These are phyloP conservation scores for Yoshiicerus persimilis DNA, from an alignment of 1,140 invertebrate species.

Conservation along the genomic window DNA sequence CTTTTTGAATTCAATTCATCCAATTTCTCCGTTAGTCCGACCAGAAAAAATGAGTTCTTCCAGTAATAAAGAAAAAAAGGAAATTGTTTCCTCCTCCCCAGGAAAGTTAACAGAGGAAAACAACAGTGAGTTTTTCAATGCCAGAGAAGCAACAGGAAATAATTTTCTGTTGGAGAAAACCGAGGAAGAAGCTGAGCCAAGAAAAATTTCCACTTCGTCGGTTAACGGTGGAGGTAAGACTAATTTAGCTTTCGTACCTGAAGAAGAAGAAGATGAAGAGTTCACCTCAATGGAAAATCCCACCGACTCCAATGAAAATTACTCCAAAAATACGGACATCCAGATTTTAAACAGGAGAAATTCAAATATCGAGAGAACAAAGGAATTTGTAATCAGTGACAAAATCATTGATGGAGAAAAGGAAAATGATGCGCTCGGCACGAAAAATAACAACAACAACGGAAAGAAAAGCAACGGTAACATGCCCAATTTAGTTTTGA, in stretches of 20 bases:
- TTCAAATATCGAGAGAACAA: background rate
- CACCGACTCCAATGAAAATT: background rate
- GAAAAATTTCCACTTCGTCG: background rate
- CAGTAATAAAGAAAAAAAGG: background rate
- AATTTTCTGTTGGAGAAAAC: background rate
- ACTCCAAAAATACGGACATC: background rate
- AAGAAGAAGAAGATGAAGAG: constrained; percentile 32
- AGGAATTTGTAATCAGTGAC: background rate
- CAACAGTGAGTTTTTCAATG: background rate
- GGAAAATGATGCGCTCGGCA: background rate
- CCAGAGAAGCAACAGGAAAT: background rate
- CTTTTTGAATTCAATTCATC: background rate
- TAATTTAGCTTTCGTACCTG: constrained; percentile 31
- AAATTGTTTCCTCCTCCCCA: background rate
- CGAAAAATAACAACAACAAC: background rate
- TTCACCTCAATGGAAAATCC: background rate
- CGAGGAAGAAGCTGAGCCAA: background rate
- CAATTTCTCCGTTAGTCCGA: background rate
- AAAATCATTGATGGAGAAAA: background rate
- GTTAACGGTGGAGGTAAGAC: background rate
- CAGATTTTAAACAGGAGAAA: background rate
- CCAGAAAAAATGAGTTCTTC: background rate
- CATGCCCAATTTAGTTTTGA: background rate
- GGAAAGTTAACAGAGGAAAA: background rate
- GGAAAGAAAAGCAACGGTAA: background rate